Percentiles rank a stretch among this genome's conserved stretches.
Evolutionary conservation across 2,113 vertebrate genomes (phyloP).

Genomic region (Fulica atra): DNA sequence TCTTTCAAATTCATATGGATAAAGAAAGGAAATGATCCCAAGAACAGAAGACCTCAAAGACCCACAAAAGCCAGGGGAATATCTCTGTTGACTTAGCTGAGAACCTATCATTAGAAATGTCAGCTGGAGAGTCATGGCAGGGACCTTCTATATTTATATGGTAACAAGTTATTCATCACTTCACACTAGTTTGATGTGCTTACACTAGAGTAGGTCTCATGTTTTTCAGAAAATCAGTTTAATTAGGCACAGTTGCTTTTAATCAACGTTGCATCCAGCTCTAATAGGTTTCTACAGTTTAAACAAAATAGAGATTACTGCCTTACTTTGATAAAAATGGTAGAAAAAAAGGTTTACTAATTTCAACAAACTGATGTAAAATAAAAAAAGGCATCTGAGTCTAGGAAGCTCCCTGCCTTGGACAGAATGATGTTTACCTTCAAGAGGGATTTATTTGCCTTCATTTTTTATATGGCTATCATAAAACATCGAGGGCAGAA

Average conservation of each 20-base stretch:
- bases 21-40: neutral
- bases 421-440: neutral
- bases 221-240: neutral
- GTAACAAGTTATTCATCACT: neutral
- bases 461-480: neutral
- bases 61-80: neutral
- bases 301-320: neutral
- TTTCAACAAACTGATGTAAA: neutral
- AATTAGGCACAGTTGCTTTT: neutral
- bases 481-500: neutral
- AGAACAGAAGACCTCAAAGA: neutral
- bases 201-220: neutral
- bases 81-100: neutral
- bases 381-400: neutral
- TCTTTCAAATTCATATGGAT: neutral
- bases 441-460: neutral
- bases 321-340: neutral
- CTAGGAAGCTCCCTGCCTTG: neutral
- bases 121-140: neutral
- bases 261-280: neutral
- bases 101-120: neutral
- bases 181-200: neutral
- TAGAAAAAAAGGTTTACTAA: neutral
- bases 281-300: neutral
- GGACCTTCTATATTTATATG: neutral